A percentile compares a stretch with the other conserved stretches of the same genome.
Conservation (phyloP, 2,888 invertebrate species). For the Thymelicus sylvestris region DNA sequence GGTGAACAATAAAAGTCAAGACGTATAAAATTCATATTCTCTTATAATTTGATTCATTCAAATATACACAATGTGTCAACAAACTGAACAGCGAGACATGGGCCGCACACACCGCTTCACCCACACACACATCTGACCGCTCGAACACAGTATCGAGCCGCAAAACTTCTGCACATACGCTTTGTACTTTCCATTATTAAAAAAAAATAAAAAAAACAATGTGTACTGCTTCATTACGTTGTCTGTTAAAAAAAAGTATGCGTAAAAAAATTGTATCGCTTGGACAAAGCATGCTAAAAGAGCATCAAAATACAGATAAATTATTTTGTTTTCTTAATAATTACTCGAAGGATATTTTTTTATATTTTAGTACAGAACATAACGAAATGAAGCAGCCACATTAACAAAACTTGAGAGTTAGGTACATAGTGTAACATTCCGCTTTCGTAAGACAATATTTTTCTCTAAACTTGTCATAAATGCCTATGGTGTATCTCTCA, state of each 20-base stretch:
- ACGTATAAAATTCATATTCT: slow-evolving; percentile 78
- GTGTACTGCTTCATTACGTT: slow-evolving; percentile 27
- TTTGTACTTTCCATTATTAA: slow-evolving; percentile 69
- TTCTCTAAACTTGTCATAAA: slow-evolving; percentile 61
- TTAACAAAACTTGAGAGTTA: slow-evolving; percentile 55
- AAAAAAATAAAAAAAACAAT: slow-evolving; percentile 18
- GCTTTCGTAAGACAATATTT: slow-evolving; percentile 52
- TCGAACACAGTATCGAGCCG: slow-evolving; percentile 60
- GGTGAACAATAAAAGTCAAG: slow-evolving; percentile 53
- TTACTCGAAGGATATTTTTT: background rate
- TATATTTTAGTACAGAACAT: slow-evolving; percentile 1
- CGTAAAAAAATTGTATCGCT: background rate
- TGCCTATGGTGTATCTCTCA: slow-evolving; percentile 73
- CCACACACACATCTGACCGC: slow-evolving; percentile 51
- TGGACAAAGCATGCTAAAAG: slow-evolving; percentile 1
- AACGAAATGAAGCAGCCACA: slow-evolving; percentile 55
- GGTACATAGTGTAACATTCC: slow-evolving; percentile 56
- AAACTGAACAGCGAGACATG: slow-evolving; percentile 82
- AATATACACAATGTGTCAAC: slow-evolving; percentile 84
- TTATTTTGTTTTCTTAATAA: background rate
- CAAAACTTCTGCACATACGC: slow-evolving; percentile 81
- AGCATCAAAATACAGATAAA: background rate
- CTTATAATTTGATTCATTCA: slow-evolving; percentile 85
- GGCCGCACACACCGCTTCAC: slow-evolving; percentile 57
- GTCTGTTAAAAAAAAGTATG: background rate